Base-by-base conservation (phyloP, 2,113 vertebrate species). In the Murina feae region DNA sequence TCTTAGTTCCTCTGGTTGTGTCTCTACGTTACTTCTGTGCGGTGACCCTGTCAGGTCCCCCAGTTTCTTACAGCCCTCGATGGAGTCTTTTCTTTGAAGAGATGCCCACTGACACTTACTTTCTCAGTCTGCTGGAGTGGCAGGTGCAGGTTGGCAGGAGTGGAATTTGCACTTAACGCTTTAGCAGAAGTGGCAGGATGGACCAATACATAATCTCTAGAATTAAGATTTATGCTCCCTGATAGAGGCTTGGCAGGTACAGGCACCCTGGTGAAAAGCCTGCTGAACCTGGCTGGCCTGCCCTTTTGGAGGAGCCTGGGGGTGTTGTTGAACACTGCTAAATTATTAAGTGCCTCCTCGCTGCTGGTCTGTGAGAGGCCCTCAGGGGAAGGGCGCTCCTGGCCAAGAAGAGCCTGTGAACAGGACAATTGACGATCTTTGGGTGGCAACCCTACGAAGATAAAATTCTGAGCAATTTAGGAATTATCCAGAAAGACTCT, bases 391-490 rank as follows among this genome's bases (percentile, higher is more conserved):
- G 2, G 9, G 71, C 16, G 9, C 1, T 1, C 23, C 93, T 32
- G 39, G 0, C n/a, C n/a, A 0, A 2, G 0, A 0, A 2, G 0
- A 83, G 37, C 69, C 80, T 21, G 35, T 42, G 72, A 66, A 28
- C 44, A 79, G 44, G 47, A 6, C 44, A 0, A 18, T 28, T 69
- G 6, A 4, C 0, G 30, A 63, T 42, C 65, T 80, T 60, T 74
- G 37, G 37, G 18, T 32, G 51, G 74, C 39, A 13, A 51, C 78
- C 7, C 47, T 68, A 42, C 79, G 25, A 74, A 75, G 71, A 91
- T 66, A 90, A 75, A 81, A 91, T 60, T 7, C 6, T 85, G 17
- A 53, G 28, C 72, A 60, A 68, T 9, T 16, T 21, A 86, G 72
- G 20, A 82, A n/a, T n/a, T 23, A n/a, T 65, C 60, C 2, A 60